Evolutionary conservation across 1,140 invertebrate species (phyloP), one percentile per base, ranked within the genome.

Genomic region (Nasonia longicornis): DNA sequence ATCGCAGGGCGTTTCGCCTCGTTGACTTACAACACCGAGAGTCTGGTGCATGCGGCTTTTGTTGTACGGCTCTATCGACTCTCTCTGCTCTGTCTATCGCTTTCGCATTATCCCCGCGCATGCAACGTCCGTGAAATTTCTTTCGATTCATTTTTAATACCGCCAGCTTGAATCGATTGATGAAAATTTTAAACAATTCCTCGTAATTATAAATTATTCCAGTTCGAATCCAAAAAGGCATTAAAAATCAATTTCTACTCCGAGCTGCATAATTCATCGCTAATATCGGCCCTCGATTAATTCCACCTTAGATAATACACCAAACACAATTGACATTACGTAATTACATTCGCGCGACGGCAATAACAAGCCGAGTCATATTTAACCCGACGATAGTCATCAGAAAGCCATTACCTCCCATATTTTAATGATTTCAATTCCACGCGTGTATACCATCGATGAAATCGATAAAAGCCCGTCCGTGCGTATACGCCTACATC

Each of bases 361-460:
- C 14, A 48, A 52, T 20, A 52, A 20, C 52, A 58, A 58, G 52
- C 52, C 52, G 16, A 58, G 52, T 58, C 52, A 58, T n/a, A 42
- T 38, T 7, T 42, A 58, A 58, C 20, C 4, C 20, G n/a, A 6
- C 52, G 52, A 58, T n/a, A 58, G 52, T 58, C 52, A 58, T 58
- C 52, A 67, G 11, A 67, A 67, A 31, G 10, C 64, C 64, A 67
- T 67, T 67, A 67, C 2, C 52, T 58, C 52, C 22, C 26, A 31
- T 31, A 63, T 31, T 67, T 12, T 67, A 29, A 67, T 31, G 14
- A 26, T 67, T 67, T 67, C 64, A 67, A 67, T 67, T 67, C 26
- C 6, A 67, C 26, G 64, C 64, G 64, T 67, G 7, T 42, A 42
- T 42, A 26, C 26, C 8, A 67, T 67, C 29, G 3, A 67, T 67